phyloP scores from a whole-genome alignment of 1,140 invertebrate genomes.

The Galendromus occidentalis region DNA sequence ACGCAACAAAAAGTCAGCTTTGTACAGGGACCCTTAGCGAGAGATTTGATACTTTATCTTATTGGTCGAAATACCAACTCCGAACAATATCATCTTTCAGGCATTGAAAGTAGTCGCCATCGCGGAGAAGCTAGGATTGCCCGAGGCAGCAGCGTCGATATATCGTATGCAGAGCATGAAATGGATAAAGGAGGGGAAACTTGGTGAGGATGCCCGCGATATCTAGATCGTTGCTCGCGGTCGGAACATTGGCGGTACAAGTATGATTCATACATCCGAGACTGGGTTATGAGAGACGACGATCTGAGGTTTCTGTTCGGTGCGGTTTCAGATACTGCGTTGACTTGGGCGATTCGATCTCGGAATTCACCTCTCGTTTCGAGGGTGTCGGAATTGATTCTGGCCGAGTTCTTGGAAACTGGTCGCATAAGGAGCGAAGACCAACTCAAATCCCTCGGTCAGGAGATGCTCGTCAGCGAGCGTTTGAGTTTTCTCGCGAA shows the following conservation, averaged over 20 bases:
- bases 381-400: neutral
- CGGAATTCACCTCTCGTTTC: neutral
- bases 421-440: neutral
- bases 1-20: constrained; percentile 2
- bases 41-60: no score
- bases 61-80: no score
- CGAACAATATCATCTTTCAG: neutral
- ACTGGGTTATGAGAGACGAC: no score
- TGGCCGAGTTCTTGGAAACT: neutral
- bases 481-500: neutral
- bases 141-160: neutral
- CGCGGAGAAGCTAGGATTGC: neutral
- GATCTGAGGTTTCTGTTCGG: no score
- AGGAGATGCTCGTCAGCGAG: constrained; percentile 6
- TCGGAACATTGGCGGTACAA: no score
- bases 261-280: no score
- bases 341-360: neutral
- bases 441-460: neutral
- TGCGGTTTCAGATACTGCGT: neutral
- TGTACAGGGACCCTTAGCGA: no score
- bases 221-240: no score
- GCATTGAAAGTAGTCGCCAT: neutral
- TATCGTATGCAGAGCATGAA: constrained; percentile 1
- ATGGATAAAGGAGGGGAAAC: neutral
- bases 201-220: neutral